Evolutionary conservation across 2,797 vertebrate species (phyloP).

Genomic region (Scarus forsteni): DNA sequence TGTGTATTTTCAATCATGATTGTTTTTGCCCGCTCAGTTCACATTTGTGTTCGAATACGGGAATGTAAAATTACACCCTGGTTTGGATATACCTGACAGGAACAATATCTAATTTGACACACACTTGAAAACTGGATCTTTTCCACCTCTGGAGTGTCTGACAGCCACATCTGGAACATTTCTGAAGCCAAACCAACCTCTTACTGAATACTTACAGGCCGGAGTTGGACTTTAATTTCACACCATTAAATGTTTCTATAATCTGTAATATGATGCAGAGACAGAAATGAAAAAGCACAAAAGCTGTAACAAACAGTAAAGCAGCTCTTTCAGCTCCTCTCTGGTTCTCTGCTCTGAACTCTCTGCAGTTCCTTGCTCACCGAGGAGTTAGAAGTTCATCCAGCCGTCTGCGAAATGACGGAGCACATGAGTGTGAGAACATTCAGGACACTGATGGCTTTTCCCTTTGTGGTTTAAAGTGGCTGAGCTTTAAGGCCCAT

Average conservation of each 20-base stretch:
- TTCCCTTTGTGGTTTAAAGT: slow-evolving; percentile 46
- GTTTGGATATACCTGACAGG: too few relatives aligned
- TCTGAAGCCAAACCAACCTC: background rate
- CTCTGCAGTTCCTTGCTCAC: slow-evolving; percentile 4
- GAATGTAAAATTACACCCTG: too few relatives aligned
- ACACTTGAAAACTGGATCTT: too few relatives aligned
- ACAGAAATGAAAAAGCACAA: too few relatives aligned
- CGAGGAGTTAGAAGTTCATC: slow-evolving; percentile 30
- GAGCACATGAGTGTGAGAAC: slow-evolving; percentile 21
- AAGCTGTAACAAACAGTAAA: background rate
- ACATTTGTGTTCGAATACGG: too few relatives aligned
- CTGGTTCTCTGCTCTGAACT: slow-evolving; percentile 1
- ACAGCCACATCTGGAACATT: background rate
- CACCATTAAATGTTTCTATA: background rate
- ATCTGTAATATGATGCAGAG: too few relatives aligned
- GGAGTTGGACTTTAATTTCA: background rate
- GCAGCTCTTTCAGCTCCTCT: background rate
- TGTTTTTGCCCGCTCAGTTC: too few relatives aligned
- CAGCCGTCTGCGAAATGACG: slow-evolving; percentile 19
- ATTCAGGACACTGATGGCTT: slow-evolving; percentile 46
- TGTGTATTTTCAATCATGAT: too few relatives aligned
- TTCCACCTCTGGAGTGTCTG: too few relatives aligned
- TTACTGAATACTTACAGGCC: too few relatives aligned
- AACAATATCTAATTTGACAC: too few relatives aligned
- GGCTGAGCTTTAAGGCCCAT: slow-evolving; percentile 35